Evolutionary conservation across 2,888 invertebrate species (phyloP).

Genomic region (Biston betularia): DNA sequence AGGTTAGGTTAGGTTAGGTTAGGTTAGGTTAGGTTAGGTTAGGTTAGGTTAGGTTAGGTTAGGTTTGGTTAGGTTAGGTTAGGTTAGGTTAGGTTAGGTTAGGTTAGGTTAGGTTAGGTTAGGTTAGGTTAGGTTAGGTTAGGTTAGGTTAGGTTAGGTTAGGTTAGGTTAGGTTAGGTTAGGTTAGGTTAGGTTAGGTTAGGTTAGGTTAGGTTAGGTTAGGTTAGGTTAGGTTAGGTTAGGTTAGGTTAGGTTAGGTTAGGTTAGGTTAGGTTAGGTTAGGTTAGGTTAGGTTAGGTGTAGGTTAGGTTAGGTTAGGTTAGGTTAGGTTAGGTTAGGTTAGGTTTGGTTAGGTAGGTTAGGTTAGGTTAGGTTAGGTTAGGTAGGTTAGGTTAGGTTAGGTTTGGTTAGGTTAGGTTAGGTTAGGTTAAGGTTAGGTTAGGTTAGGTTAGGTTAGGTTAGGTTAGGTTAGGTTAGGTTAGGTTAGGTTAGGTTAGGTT

Average conservation of each 20-base stretch:
- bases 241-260: constrained; percentile 14
- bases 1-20: constrained; percentile 1
- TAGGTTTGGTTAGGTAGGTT: too few species aligned
- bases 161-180: constrained; percentile 3
- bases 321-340: too few species aligned
- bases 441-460: too few species aligned
- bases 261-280: constrained; percentile 13
- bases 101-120: constrained; percentile 14
- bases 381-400: too few species aligned
- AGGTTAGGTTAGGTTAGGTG: constrained; percentile 14
- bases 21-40: constrained; percentile 7
- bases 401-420: too few species aligned
- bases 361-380: too few species aligned
- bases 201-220: background rate
- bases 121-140: constrained; percentile 14
- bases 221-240: constrained; percentile 8
- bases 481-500: too few species aligned
- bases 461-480: too few species aligned
- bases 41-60: constrained; percentile 14
- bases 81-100: constrained; percentile 14
- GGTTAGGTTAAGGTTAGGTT: too few species aligned
- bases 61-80: constrained; percentile 13
- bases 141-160: constrained; percentile 13
- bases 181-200: constrained; percentile 1
- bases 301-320: too few species aligned